Evolutionary conservation across 64 coral and sea anemone species (phyloP).

Genomic region (Porites lutea): DNA sequence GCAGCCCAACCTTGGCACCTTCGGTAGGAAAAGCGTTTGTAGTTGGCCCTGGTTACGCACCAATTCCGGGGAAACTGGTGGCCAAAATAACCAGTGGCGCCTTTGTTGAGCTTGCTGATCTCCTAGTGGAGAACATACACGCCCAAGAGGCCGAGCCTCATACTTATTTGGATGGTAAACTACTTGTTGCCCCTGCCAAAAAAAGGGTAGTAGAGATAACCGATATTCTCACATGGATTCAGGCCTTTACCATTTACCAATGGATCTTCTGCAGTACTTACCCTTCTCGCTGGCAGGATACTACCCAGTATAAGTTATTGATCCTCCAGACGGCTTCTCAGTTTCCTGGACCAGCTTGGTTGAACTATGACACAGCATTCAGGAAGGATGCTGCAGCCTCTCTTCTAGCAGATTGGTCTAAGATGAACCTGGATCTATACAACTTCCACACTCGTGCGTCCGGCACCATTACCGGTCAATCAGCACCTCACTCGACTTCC

Average conservation of each 20-base stretch:
- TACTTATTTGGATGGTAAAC: neutral
- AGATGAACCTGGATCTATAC: neutral
- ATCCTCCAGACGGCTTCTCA: neutral
- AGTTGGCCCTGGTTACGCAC: neutral
- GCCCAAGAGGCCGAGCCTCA: neutral
- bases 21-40: neutral
- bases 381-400: neutral
- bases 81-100: neutral
- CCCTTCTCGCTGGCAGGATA: neutral
- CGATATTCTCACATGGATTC: neutral
- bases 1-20: neutral
- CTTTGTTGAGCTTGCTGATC: neutral
- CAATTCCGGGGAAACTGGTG: neutral
- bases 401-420: neutral
- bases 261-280: slow-evolving; percentile 14
- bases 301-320: neutral
- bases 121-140: neutral
- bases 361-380: neutral
- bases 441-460: neutral
- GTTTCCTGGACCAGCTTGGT: neutral
- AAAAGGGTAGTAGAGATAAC: neutral
- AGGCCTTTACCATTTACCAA: neutral
- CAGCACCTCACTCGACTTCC: neutral
- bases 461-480: neutral
- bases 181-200: neutral